Conservation (phyloP, 2,888 invertebrate species). For the Acholoe squamosa region DNA sequence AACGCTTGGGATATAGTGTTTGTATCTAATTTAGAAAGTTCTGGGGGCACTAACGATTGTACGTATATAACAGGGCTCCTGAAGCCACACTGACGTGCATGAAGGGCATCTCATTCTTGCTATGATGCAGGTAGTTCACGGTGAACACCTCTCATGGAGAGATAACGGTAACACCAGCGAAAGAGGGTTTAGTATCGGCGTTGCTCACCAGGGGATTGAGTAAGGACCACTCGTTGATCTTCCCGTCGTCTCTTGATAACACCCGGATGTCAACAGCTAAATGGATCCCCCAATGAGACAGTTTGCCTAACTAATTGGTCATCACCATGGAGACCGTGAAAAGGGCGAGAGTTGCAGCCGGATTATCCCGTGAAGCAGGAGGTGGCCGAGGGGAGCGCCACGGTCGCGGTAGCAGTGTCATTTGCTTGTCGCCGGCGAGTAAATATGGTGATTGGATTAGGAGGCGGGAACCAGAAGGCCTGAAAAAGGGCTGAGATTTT, state of each 20-base stretch:
- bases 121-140: too few species aligned
- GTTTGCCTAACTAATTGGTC: slow-evolving; percentile 61
- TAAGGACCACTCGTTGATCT: slow-evolving; percentile 52
- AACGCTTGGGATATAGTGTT: too few species aligned
- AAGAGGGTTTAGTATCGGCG: slow-evolving; percentile 3
- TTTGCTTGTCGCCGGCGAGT: slow-evolving; percentile 26
- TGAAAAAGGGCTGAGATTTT: not conserved
- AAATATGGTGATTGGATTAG: slow-evolving; percentile 48
- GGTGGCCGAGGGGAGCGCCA: not conserved
- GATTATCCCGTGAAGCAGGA: slow-evolving; percentile 30
- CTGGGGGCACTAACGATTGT: too few species aligned
- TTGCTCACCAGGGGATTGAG: slow-evolving; percentile 31
- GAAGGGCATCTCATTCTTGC: too few species aligned
- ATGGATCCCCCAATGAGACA: slow-evolving; percentile 51
- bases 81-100: too few species aligned
- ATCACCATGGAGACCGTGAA: slow-evolving; percentile 55
- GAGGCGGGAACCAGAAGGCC: slow-evolving; percentile 21
- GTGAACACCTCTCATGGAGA: too few species aligned
- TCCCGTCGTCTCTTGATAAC: slow-evolving; percentile 38
- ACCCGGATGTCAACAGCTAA: slow-evolving; percentile 57
- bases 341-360: slow-evolving; percentile 40
- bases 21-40: too few species aligned
- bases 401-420: not conserved
- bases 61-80: too few species aligned
- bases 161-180: not conserved